Base-by-base conservation (phyloP, 2,888 invertebrate species). In the Parasteatoda lunata region DNA sequence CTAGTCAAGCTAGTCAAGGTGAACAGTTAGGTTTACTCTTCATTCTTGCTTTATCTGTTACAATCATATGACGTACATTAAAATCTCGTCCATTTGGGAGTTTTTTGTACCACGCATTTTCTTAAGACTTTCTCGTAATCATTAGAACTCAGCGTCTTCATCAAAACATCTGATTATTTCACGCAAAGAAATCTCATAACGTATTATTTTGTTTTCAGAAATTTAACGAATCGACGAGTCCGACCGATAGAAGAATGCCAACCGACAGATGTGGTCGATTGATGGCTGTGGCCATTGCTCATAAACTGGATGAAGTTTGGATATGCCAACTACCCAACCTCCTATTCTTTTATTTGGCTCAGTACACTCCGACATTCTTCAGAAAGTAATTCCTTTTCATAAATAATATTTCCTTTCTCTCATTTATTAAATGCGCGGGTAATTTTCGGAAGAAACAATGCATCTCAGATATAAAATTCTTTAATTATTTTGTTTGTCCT, bases 261-360 rank as follows among this genome's bases (percentile, higher is more conserved):
- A 91, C 93, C 5, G 92, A 92, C 66, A 91, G 94, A n/a, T 94
- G 94, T 91, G 93, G 93, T 3, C 91, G 92, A 76, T 91, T 94
- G n/a, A 92, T 92, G 90, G 92, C 92, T 4, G 91, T 93, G 5
- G 93, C 93, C 52, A 92, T 94, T n/a, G 93, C 93, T 4, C 93
- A 94, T 90, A 90, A 91, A 80, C 89, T 93, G 84, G 92, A 92
- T 90, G 94, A 96, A 91, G 94, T 94, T 0, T 96, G 96, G 96
- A 94, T 95, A 89, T 94, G 94, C 2, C 90, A 93, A 4, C 94
- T 95, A 88, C 95, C 95, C 0, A 91, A 94, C 0, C 92, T 95
- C 64, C 91, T 93, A 0, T 89, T 94, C 65, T 91, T 93, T 4
- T 95, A 95, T 91, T 88, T 94, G 4, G 91, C 92, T 13, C 93